These are phyloP conservation scores for Florisuga fusca DNA, from an alignment of 2,797 vertebrate species.

Conservation along the genomic window DNA sequence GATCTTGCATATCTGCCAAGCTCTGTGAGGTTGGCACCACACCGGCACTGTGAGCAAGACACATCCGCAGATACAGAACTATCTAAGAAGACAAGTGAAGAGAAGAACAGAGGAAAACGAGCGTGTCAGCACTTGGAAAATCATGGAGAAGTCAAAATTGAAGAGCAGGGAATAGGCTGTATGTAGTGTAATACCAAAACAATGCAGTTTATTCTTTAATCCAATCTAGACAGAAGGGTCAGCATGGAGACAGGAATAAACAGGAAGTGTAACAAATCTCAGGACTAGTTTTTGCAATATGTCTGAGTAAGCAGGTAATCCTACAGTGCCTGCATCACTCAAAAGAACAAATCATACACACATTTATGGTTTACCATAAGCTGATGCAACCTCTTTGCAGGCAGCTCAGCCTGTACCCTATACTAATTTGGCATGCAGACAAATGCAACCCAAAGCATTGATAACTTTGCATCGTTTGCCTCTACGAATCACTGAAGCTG, in stretches of 20 bases:
- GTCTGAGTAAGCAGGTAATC: background rate
- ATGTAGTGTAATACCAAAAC: background rate
- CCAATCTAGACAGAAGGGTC: background rate
- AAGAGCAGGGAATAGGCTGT: background rate
- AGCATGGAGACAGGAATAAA: background rate
- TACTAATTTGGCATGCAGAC: background rate
- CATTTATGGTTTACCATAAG: background rate
- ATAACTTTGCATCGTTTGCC: background rate
- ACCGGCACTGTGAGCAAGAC: slow-evolving; percentile 93
- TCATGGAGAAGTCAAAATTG: background rate
- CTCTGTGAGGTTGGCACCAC: slow-evolving; percentile 87
- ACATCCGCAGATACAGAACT: slow-evolving; percentile 95
- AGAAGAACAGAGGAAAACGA: background rate
- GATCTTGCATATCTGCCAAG: slow-evolving; percentile 95
- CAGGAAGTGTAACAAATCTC: background rate
- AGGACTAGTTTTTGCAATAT: background rate
- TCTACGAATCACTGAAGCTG: background rate
- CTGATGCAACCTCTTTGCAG: background rate
- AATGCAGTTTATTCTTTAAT: background rate
- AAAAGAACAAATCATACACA: background rate
- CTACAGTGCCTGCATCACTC: background rate
- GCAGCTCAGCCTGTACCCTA: background rate
- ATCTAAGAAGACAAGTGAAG: slow-evolving; percentile 85
- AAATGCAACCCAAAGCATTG: background rate
- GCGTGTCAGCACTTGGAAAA: background rate